Percentiles rank a stretch among this genome's conserved stretches.
These are phyloP conservation scores for Heliconius cydno DNA, from an alignment of 2,888 invertebrate species.

Conservation along the genomic window DNA sequence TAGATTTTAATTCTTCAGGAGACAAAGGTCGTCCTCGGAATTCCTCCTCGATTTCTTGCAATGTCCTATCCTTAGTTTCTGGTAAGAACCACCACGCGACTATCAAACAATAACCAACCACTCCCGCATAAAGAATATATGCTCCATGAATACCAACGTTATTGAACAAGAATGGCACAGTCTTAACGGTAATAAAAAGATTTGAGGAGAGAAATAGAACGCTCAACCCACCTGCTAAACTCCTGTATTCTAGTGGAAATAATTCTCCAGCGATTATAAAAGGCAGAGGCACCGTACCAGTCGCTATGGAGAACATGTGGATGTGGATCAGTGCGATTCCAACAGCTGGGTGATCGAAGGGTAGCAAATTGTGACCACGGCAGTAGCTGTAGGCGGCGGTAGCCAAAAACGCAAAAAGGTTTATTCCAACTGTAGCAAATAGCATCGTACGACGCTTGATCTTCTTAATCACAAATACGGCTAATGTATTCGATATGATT, in stretches of 20 bases:
- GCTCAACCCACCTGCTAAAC: slow-evolving; percentile 79
- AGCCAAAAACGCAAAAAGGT: slow-evolving; percentile 58
- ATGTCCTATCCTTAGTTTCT: slow-evolving; percentile 71
- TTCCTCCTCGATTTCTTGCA: slow-evolving; percentile 73
- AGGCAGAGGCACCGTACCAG: slow-evolving; percentile 85
- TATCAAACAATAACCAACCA: slow-evolving; percentile 61
- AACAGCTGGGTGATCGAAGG: slow-evolving; percentile 58
- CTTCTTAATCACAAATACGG: slow-evolving; percentile 68
- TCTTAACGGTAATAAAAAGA: slow-evolving; percentile 67
- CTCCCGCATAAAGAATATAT: slow-evolving; percentile 58
- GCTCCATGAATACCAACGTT: slow-evolving; percentile 62
- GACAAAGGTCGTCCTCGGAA: slow-evolving; percentile 63
- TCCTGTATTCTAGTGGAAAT: slow-evolving; percentile 84
- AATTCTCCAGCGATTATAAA: slow-evolving; percentile 88
- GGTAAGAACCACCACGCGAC: slow-evolving; percentile 64
- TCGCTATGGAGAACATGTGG: slow-evolving; percentile 80
- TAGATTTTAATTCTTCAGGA: slow-evolving; percentile 57
- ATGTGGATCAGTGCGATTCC: slow-evolving; percentile 63
- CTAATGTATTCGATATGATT: slow-evolving; percentile 63
- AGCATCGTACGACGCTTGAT: slow-evolving; percentile 67
- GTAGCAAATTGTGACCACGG: slow-evolving; percentile 53
- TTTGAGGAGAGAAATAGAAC: slow-evolving; percentile 64
- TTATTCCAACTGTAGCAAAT: slow-evolving; percentile 58
- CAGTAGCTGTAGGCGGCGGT: slow-evolving; percentile 62
- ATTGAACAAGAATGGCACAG: slow-evolving; percentile 60